phyloP scores from a whole-genome alignment of 2,797 vertebrate species.

The Acrossocheilus wenchowensis region DNA sequence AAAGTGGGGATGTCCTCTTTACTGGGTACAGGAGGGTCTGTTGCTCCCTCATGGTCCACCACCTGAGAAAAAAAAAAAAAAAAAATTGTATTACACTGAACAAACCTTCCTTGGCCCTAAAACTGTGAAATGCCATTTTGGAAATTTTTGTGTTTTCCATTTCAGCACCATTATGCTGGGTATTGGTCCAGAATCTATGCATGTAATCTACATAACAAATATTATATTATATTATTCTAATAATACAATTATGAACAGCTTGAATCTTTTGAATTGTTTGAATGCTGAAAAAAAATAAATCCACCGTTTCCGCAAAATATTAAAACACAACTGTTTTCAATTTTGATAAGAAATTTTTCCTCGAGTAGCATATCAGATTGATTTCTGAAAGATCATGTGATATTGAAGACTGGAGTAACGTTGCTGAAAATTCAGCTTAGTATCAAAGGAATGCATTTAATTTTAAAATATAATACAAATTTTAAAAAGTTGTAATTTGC shows the following conservation, averaged over 20 bases:
- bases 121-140: neutral
- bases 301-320: too few species aligned
- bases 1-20: slow-evolving; percentile 96
- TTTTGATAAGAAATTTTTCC: neutral
- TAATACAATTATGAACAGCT: neutral
- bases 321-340: too few species aligned
- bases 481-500: too few species aligned
- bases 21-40: slow-evolving; percentile 83
- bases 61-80: slow-evolving; percentile 67
- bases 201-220: neutral
- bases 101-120: neutral
- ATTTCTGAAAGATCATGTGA: neutral
- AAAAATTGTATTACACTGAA: neutral
- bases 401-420: too few species aligned
- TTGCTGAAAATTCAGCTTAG: too few species aligned
- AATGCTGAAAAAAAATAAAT: too few species aligned
- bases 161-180: neutral
- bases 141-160: neutral
- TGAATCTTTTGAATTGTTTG: too few species aligned
- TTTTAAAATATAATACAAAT: too few species aligned
- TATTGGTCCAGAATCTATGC: neutral
- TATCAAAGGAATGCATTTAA: too few species aligned
- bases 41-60: slow-evolving; percentile 77
- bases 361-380: neutral
- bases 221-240: neutral